A percentile compares a stretch with the other conserved stretches of the same genome.
Conservation (phyloP, 2,888 invertebrate species). For the Spatulosminthurus flaviceps region DNA sequence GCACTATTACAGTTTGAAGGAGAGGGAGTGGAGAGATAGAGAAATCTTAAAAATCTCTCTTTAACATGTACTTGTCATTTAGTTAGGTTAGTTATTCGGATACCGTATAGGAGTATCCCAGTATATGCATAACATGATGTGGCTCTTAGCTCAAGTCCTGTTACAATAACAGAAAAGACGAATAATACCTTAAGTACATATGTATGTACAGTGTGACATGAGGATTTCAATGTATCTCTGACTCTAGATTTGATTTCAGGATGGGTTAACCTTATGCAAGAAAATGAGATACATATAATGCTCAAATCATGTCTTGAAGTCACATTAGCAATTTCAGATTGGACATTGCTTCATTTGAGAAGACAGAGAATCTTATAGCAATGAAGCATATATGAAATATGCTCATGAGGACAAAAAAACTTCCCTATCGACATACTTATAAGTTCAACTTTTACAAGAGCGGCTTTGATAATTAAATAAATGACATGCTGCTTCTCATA, state of each 20-base stretch:
- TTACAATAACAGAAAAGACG: background rate
- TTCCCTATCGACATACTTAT: slow-evolving; percentile 24
- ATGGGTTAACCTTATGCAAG: too few relatives aligned
- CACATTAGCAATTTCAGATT: background rate
- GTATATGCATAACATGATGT: background rate
- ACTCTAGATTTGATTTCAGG: too few relatives aligned
- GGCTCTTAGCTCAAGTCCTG: background rate
- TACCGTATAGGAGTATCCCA: background rate
- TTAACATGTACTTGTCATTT: slow-evolving; percentile 14
- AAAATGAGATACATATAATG: too few relatives aligned
- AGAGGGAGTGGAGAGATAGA: slow-evolving; percentile 2
- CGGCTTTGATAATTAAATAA: slow-evolving; percentile 20
- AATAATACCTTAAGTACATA: background rate
- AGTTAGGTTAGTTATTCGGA: background rate
- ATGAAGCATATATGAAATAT: too few relatives aligned
- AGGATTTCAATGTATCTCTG: too few relatives aligned
- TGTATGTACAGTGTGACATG: too few relatives aligned
- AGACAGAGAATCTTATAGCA: background rate
- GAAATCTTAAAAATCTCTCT: background rate
- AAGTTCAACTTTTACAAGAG: background rate
- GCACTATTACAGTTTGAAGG: background rate
- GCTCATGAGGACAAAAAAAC: background rate
- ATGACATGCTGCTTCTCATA: slow-evolving; percentile 15
- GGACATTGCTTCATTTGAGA: background rate
- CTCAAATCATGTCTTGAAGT: background rate